Evolutionary conservation across 2,888 invertebrate species (phyloP).

Genomic region (Brenthis hecate): DNA sequence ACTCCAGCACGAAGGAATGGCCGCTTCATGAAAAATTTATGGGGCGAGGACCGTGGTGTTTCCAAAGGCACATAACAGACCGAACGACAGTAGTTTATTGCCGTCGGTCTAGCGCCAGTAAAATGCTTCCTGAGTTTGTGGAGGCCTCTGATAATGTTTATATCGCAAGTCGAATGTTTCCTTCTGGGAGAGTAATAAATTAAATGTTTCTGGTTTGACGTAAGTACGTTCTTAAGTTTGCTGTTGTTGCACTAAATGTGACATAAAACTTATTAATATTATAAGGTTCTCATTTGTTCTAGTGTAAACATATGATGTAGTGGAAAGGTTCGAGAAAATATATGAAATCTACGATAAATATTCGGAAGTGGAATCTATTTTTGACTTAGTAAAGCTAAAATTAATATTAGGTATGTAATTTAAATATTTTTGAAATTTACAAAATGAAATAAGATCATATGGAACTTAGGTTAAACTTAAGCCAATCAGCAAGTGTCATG

Average conservation of each 20-base stretch:
- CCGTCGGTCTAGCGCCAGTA: conserved; percentile 54
- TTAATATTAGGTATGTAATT: no score
- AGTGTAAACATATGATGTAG: no score
- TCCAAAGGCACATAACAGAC: conserved; percentile 60
- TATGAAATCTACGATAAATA: no score
- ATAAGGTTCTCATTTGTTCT: no score
- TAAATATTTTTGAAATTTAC: no score
- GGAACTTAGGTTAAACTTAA: no score
- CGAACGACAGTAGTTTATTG: conserved; percentile 77
- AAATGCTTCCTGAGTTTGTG: conserved; percentile 60
- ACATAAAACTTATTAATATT: background rate
- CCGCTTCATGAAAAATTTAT: conserved; percentile 79
- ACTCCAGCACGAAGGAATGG: conserved; percentile 55
- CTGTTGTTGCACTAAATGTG: conserved; percentile 4
- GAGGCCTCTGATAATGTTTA: conserved; percentile 40
- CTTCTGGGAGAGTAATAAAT: conserved; percentile 16
- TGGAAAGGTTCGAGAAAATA: no score
- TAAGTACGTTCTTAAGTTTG: background rate
- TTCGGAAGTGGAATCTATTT: no score
- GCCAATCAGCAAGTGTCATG: no score
- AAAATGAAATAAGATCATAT: no score
- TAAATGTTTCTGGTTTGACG: background rate
- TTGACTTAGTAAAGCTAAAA: no score
- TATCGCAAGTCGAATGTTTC: conserved; percentile 31
- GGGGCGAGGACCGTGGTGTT: conserved; percentile 49